Base-by-base conservation (phyloP, 35 echinoderm and acorn worm species). In the Stichopus chloronotus region DNA sequence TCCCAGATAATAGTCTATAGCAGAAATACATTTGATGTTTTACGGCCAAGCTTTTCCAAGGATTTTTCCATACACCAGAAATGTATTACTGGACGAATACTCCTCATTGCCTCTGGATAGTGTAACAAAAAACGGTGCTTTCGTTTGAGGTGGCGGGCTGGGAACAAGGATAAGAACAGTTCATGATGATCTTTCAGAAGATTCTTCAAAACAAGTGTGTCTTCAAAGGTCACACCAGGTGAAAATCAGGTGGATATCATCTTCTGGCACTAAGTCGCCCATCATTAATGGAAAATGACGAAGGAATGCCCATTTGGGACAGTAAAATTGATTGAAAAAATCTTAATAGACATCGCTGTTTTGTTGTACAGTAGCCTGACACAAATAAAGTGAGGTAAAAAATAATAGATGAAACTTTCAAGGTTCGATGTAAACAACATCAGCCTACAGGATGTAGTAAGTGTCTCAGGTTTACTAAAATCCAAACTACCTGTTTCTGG, bases 251-350 rank as follows among this genome's bases (percentile, higher is more conserved):
- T 72, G 56, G n/a, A 81, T 71, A 53, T 84, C 21, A 69, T 85
- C 82, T 68, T 85, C 79, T 22, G 55, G 58, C 6, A 93, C 79
- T 56, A 90, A 21, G 25, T 94, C 93, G 23, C 86, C 93, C 19
- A 94, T 59, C 55, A 94, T 76, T 58, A 94, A 58, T 53, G 86
- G 72, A 78, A 94, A 19, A 58, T 94, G 72, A 16, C 93, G 17
- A 17, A 94, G 56, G 53, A 94, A 61, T 63, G 84, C 69, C 93
- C 93, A 94, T 94, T 79, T 94, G 93, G 20, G 57, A n/a, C n/a
- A n/a, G n/a, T n/a, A n/a, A n/a, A n/a, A n/a, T n/a, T n/a, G n/a
- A n/a, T n/a, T n/a, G n/a, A 43, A 43, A 43, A 43, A 43, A 43
- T 43, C 30, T 43, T 43, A 43, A 43, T 43, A 43, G 30, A 43